These are phyloP conservation scores for Odontomachus brunneus DNA, from an alignment of 1,140 invertebrate species.

Conservation along the genomic window DNA sequence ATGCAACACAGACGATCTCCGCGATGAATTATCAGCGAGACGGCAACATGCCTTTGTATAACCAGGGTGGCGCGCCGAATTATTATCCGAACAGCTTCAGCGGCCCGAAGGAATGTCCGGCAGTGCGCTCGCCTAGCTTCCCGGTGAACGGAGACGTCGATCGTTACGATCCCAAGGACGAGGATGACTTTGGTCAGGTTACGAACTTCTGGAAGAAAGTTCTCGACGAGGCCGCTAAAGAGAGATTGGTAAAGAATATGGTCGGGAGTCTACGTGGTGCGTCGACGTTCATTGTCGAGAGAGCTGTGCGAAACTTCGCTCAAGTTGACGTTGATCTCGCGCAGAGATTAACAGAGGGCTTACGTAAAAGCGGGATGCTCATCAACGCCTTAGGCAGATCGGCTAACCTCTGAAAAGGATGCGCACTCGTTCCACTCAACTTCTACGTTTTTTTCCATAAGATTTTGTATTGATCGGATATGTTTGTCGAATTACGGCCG, in stretches of 20 bases:
- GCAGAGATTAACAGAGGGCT: slow-evolving; percentile 87
- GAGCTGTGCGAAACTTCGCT: slow-evolving; percentile 91
- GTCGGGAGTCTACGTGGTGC: slow-evolving; percentile 91
- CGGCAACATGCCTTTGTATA: slow-evolving; percentile 89
- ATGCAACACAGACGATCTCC: slow-evolving; percentile 76
- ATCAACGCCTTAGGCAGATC: slow-evolving; percentile 80
- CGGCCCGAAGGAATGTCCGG: slow-evolving; percentile 89
- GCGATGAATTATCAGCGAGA: slow-evolving; percentile 94
- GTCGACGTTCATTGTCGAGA: slow-evolving; percentile 94
- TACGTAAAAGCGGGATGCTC: slow-evolving; percentile 86
- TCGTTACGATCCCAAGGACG: slow-evolving; percentile 93
- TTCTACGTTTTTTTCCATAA: not conserved
- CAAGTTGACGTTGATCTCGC: slow-evolving; percentile 90
- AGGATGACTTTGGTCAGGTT: slow-evolving; percentile 96
- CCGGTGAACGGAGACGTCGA: slow-evolving; percentile 88
- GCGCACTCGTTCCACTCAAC: not conserved
- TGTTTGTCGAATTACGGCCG: not conserved
- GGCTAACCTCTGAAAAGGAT: slow-evolving; percentile 76
- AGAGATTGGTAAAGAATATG: slow-evolving; percentile 93
- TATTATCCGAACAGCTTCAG: slow-evolving; percentile 98
- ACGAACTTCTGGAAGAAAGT: slow-evolving; percentile 93
- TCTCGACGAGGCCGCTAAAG: slow-evolving; percentile 90
- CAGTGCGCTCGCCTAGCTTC: slow-evolving; percentile 82
- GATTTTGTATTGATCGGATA: slow-evolving; percentile 2
- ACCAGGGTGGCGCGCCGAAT: slow-evolving; percentile 94